Evolutionary conservation across 2,888 invertebrate genomes (phyloP), one percentile per base, ranked within the genome.

Genomic region (Zonitis immaculata): DNA sequence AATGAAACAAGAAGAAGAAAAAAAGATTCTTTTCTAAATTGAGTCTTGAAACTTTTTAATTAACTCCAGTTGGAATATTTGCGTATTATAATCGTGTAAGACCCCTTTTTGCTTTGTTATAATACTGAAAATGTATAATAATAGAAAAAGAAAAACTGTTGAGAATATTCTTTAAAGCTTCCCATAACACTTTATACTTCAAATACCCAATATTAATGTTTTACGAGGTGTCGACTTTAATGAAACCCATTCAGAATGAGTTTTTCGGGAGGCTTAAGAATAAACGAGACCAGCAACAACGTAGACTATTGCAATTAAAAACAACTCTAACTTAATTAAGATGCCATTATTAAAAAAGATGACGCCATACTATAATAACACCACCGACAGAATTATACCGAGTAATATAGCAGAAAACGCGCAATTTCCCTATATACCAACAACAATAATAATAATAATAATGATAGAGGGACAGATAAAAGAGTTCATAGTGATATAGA

Each of bases 291-390:
- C 58, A 58, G 61, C 59, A 60, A 59, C 66, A n/a, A n/a, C 67
- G 67, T 66, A 67, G 66, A 67, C 70, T 70, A 66, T 69, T 71
- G 72, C 75, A 75, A 75, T 74, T 75, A 75, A 75, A 74, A 73
- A 71, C 74, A 73, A 72, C 75, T 73, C 71, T 66, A 68, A 74
- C 74, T 75, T 75, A 75, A 75, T 75, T 74, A 75, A 74, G 74
- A 71, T 68, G 71, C 73, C 69, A 72, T 75, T 75, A 74, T 75
- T 74, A 74, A 73, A 73, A 74, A 68, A n/a, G 60, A 63, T 64
- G 39, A 46, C 18, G 26, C 26, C 6, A 22, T 28, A 18, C 26
- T 20, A 16, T 9, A n/a, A n/a, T n/a, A n/a, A n/a, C 47, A 26
- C 32, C 39, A 7, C 56, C 63, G 54, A 63, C 12, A 3, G 32